Base-by-base conservation (phyloP, 2,113 vertebrate genomes). In the Cariama cristata region DNA sequence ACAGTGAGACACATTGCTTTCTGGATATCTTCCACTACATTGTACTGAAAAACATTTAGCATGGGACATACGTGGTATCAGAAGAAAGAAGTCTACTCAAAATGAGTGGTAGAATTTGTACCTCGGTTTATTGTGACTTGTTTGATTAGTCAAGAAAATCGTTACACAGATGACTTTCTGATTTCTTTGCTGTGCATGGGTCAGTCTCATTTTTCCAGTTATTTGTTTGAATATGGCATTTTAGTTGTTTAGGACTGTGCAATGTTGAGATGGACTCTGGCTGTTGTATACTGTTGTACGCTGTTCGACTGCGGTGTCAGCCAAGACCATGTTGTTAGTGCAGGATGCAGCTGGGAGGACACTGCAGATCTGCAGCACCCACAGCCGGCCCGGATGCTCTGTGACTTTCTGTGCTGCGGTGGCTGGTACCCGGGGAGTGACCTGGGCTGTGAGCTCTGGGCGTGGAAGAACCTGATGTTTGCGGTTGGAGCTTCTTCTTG, bases 1-100 rank as follows among this genome's bases (percentile, higher is more conserved):
- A 14, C 44, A 56, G 8, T 71, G 71, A 89, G 38, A 79, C 53
- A 52, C 20, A n/a, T 56, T 64, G 27, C 33, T 89, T 93, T 97
- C 68, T 97, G 90, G 66, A 44, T 84, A 47, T 55, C 35, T 95
- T 91, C 90, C 44, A 74, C 62, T 81, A 14, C 74, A 69, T 69
- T 93, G 63, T 86, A 50, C 75, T 84, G 64, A 49, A 84, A 91
- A 86, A 71, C 35, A n/a, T 35, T 35, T 84, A 63, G 24, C 30
- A 11, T 79, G 55, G n/a, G 50, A 79, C 44, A 23, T 69, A 63
- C 9, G 9, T 69, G 11, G 26, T 94, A 73, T 86, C 63, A 50
- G 90, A 93, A 88, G 42, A 81, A 92, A 96, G 53, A 83, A 84
- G 52, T 47, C 38, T 17, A 30, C 33, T 80, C 84, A 27, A 93